These are phyloP conservation scores for Nezara viridula DNA, from an alignment of 2,888 invertebrate genomes.

Conservation along the genomic window DNA sequence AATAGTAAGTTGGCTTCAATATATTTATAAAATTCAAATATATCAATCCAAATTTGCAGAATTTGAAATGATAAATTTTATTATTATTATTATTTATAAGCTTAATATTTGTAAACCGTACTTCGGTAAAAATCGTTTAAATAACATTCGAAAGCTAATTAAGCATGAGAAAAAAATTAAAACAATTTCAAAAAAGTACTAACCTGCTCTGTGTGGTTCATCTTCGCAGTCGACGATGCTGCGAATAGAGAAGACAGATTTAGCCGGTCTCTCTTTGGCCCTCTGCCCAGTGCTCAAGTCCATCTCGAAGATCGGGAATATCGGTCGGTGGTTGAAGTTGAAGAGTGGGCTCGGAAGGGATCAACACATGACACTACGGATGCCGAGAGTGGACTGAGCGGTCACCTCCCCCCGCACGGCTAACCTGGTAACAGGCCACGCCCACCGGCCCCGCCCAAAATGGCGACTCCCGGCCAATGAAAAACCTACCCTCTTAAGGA, in stretches of 20 bases:
- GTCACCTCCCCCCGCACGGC: slow-evolving; percentile 56
- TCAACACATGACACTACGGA: slow-evolving; percentile 60
- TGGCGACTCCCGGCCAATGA: slow-evolving; percentile 61
- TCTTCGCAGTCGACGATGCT: slow-evolving; percentile 74
- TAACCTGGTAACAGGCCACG: slow-evolving; percentile 55
- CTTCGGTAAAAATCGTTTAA: too few relatives aligned
- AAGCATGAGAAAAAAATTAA: not conserved
- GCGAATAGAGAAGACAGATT: slow-evolving; percentile 75
- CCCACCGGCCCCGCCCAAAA: slow-evolving; percentile 62
- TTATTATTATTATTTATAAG: not conserved
- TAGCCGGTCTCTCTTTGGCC: slow-evolving; percentile 72
- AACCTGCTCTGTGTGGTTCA: slow-evolving; percentile 63
- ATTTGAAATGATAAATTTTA: not conserved
- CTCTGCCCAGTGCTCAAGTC: slow-evolving; percentile 66
- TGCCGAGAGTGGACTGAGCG: slow-evolving; percentile 59
- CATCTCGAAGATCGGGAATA: slow-evolving; percentile 62
- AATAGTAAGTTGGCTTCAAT: not conserved
- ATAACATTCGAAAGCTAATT: too few relatives aligned
- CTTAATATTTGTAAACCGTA: too few relatives aligned
- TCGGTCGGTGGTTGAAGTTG: slow-evolving; percentile 50
- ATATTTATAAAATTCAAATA: not conserved
- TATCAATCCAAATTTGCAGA: not conserved
- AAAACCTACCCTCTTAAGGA: slow-evolving; percentile 14
- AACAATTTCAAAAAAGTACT: not conserved
- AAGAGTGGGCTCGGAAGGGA: slow-evolving; percentile 54